These are phyloP conservation scores for Eupithecia pulchellata DNA, from an alignment of 2,888 invertebrate species.

Conservation along the genomic window DNA sequence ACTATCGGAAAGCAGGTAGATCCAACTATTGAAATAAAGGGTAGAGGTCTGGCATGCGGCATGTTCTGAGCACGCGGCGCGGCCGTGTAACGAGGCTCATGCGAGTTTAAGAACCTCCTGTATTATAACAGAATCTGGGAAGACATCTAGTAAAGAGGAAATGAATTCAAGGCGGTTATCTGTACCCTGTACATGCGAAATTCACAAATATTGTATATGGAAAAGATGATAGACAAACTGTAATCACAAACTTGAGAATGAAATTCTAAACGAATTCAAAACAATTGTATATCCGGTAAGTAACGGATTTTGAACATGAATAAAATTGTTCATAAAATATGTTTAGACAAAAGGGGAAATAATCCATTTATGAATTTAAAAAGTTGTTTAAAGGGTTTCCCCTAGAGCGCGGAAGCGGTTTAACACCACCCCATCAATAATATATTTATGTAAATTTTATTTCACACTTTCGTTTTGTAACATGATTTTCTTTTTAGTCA, in stretches of 20 bases:
- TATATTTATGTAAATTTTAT: background rate
- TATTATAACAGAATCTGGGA: slow-evolving; percentile 31
- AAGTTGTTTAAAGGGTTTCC: slow-evolving; percentile 16
- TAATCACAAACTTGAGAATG: background rate
- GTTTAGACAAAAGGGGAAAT: slow-evolving; percentile 4
- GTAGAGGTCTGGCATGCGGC: slow-evolving; percentile 56
- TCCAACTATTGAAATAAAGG: slow-evolving; percentile 70
- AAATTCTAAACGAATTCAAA: background rate
- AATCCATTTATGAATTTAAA: slow-evolving; percentile 15
- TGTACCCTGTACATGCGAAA: background rate
- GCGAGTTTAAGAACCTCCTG: slow-evolving; percentile 51
- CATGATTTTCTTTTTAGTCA: background rate
- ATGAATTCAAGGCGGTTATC: background rate
- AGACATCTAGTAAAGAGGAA: background rate
- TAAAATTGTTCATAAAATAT: slow-evolving; percentile 13
- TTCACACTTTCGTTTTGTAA: background rate
- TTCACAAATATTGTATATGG: background rate
- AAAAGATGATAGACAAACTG: background rate
- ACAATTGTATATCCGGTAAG: background rate
- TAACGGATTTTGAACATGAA: slow-evolving; percentile 8
- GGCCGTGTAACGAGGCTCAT: slow-evolving; percentile 51
- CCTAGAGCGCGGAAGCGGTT: slow-evolving; percentile 13
- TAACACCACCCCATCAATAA: slow-evolving; percentile 12
- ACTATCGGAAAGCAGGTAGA: slow-evolving; percentile 72
- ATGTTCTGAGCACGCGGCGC: slow-evolving; percentile 58